phyloP scores from a whole-genome alignment of 2,113 vertebrate species.

The Ornithorhynchus anatinus region DNA sequence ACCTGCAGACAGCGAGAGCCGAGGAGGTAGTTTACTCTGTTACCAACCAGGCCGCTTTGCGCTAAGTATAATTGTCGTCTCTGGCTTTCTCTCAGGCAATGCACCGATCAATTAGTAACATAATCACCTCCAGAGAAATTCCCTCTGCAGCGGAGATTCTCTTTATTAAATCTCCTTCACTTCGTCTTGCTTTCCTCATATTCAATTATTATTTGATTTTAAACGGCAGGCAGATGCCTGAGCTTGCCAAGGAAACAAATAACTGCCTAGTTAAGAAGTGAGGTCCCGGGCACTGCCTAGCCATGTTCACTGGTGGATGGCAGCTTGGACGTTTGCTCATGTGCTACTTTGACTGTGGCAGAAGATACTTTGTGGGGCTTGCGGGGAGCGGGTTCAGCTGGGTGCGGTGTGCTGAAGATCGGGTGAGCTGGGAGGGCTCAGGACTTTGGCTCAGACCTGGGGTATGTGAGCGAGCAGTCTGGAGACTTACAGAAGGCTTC shows the following conservation, averaged over 20 bases:
- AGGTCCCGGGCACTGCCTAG: constrained; percentile 43
- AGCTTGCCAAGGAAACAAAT: constrained; percentile 66
- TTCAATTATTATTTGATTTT: constrained; percentile 76
- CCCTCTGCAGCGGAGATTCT: constrained; percentile 62
- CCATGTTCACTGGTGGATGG: constrained; percentile 43
- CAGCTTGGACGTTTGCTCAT: neutral
- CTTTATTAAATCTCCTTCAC: constrained; percentile 70
- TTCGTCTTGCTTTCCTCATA: constrained; percentile 61
- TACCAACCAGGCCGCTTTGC: constrained; percentile 67
- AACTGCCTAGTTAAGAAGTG: constrained; percentile 62
- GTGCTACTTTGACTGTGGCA: no score
- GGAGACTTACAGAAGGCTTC: no score
- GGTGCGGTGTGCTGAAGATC: neutral
- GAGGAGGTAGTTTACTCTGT: constrained; percentile 93
- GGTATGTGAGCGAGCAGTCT: no score
- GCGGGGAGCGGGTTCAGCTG: no score
- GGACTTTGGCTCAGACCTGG: no score
- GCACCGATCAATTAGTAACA: constrained; percentile 69
- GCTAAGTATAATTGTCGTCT: constrained; percentile 67
- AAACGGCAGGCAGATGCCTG: constrained; percentile 69
- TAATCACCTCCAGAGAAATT: constrained; percentile 69
- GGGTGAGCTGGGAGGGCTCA: no score
- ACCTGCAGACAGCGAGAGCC: constrained; percentile 97
- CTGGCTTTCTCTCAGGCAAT: constrained; percentile 61
- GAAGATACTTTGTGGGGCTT: no score